Conservation (phyloP, 1,140 invertebrate species). For the Drosophila nikananu region DNA sequence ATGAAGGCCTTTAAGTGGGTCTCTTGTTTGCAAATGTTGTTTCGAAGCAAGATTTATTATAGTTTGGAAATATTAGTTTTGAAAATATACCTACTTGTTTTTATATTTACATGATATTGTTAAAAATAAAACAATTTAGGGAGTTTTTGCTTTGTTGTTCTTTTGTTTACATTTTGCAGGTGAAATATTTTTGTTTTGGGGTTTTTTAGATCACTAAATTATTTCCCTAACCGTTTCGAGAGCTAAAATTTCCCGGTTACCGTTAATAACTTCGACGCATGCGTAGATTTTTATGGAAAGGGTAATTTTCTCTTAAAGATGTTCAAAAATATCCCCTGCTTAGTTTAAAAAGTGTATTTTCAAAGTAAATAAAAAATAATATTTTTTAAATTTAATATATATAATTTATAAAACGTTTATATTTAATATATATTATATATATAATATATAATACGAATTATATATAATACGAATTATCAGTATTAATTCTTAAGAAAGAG, state of each 20-base stretch:
- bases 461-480: background rate
- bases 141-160: background rate
- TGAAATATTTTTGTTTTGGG: constrained; percentile 56
- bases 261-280: constrained; percentile 32
- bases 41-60: too few species aligned
- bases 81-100: too few species aligned
- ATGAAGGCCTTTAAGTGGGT: background rate
- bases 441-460: too few species aligned
- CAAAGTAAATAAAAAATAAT: too few species aligned
- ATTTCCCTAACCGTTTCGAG: constrained; percentile 45
- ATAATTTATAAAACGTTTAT: background rate
- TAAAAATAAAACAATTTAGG: background rate
- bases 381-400: background rate
- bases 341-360: background rate
- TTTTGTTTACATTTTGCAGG: constrained; percentile 60
- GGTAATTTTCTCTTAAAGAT: constrained; percentile 43
- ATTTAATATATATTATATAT: background rate
- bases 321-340: constrained; percentile 10
- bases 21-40: background rate
- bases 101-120: too few species aligned
- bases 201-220: constrained; percentile 41
- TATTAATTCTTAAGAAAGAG: too few species aligned
- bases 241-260: constrained; percentile 37
- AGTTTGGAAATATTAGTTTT: too few species aligned
- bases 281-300: constrained; percentile 50